A percentile compares a stretch with the other conserved stretches of the same genome.
Conservation (phyloP, 2,113 vertebrate genomes). For the Catagonus wagneri region DNA sequence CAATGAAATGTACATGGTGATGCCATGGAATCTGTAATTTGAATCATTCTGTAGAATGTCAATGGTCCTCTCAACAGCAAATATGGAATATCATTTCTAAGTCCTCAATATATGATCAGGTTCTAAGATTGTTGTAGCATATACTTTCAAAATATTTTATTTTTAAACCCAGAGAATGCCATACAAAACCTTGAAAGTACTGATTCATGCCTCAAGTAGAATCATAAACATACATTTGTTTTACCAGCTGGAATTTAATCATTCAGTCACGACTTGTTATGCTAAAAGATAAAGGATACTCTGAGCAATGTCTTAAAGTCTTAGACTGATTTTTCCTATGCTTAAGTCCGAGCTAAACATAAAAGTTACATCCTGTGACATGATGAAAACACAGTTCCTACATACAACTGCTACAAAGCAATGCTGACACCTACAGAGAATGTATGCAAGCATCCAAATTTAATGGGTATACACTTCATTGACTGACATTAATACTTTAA, state of each 20-base stretch:
- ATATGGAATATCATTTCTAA: background rate
- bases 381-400: slow-evolving; percentile 57
- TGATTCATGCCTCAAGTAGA: background rate
- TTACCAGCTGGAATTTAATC: background rate
- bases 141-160: slow-evolving; percentile 41
- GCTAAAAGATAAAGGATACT: slow-evolving; percentile 13
- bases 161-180: slow-evolving; percentile 10
- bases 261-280: background rate
- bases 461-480: slow-evolving; percentile 64
- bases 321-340: background rate
- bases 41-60: background rate
- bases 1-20: background rate
- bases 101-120: background rate
- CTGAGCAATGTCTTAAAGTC: background rate
- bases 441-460: slow-evolving; percentile 82
- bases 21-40: background rate
- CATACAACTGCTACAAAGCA: slow-evolving; percentile 81
- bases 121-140: background rate
- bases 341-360: slow-evolving; percentile 27
- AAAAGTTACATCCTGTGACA: background rate
- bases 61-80: background rate
- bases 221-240: background rate
- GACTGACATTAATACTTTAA: background rate
- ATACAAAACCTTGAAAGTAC: background rate
- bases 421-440: slow-evolving; percentile 88